These are phyloP conservation scores for Sternotherus odoratus DNA, from an alignment of 2,797 vertebrate genomes.

Conservation along the genomic window DNA sequence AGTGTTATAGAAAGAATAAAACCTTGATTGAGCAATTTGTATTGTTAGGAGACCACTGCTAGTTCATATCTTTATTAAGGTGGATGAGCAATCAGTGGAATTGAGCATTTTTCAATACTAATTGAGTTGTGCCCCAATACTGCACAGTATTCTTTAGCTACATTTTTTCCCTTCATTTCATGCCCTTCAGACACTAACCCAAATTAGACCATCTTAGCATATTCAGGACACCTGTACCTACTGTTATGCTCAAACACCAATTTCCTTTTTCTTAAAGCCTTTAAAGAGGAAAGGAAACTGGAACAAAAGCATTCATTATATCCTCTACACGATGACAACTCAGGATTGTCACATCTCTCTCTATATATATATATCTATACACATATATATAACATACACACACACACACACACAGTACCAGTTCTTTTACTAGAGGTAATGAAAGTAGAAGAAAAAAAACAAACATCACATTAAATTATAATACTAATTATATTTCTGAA, in stretches of 20 bases:
- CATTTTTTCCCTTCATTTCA: neutral
- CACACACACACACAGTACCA: neutral
- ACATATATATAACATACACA: no score
- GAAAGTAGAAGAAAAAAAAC: slow-evolving; percentile 29
- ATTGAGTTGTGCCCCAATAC: neutral
- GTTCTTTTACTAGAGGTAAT: neutral
- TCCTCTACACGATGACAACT: neutral
- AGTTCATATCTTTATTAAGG: fast-evolving
- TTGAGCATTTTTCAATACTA: neutral
- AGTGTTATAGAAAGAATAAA: neutral
- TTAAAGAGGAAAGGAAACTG: slow-evolving; percentile 53
- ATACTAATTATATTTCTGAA: slow-evolving; percentile 6
- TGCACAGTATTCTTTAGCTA: neutral
- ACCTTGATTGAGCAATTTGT: neutral
- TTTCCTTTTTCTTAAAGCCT: slow-evolving; percentile 71
- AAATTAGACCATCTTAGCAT: slow-evolving; percentile 61
- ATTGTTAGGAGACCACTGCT: neutral
- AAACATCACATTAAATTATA: neutral
- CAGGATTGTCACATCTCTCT: neutral
- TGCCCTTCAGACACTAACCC: slow-evolving; percentile 49
- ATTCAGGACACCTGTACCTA: slow-evolving; percentile 65
- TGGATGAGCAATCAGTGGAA: neutral
- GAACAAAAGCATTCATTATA: neutral
- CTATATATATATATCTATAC: no score
- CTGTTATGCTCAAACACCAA: slow-evolving; percentile 62